Evolutionary conservation across 2,888 invertebrate genomes (phyloP), one percentile per base, ranked within the genome.

Genomic region (Falcaria lacertinaria): DNA sequence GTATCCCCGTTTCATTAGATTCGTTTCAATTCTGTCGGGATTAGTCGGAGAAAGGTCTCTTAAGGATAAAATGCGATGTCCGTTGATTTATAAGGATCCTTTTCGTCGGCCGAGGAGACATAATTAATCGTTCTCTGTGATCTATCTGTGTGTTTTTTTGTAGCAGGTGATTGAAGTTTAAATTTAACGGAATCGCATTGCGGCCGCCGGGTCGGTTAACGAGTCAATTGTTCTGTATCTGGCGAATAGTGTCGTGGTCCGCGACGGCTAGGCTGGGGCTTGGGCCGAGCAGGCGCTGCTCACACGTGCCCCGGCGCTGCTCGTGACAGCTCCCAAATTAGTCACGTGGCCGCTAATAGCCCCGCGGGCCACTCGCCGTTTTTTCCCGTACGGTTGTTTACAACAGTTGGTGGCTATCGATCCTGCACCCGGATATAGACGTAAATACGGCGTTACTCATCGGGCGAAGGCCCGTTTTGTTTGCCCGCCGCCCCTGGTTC

Each of bases 401-500:
- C 86, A 85, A 83, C 88, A 85, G 84, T 84, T 87, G 88, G 85
- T 72, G 75, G 74, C 69, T 80, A 89, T 89, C 87, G 88, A 88
- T 84, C 86, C 73, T 61, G 55, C 14, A 22, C 37, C 68, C 74
- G 72, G 74, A 74, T 76, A 74, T 77, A 72, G 75, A 77, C 74
- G 75, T 74, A 78, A 74, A 75, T 72, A 76, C 73, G 71, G 61
- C 76, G 78, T 80, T 74, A 78, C 76, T 80, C 79, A 80, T 79
- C 77, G 79, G 69, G 51, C 47, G 53, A 64, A 60, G 65, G 64
- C 61, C 50, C 55, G 56, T 52, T 64, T 58, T 68, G 70, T 69
- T 69, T 67, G 75, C 64, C 50, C 66, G 59, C 65, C 74, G 63
- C 74, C 73, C 76, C 63, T 64, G 58, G 63, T 64, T 67, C 60